Conservation (phyloP, 2,797 vertebrate species). For the Lepus townsendii region DNA sequence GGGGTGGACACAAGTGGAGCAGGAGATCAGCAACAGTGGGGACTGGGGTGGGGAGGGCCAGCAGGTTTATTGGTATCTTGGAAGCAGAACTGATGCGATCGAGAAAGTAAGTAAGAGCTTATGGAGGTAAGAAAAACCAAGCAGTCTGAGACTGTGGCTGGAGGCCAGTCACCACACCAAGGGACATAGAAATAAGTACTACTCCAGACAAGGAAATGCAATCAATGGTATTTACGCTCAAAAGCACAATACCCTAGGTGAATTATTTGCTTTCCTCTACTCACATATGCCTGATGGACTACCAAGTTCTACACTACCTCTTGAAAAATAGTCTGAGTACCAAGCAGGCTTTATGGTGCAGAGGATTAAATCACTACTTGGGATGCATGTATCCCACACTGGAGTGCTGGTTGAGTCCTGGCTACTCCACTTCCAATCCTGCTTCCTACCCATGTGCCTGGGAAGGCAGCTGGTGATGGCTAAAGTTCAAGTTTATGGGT, state of each 20-base stretch:
- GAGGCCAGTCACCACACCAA: background rate
- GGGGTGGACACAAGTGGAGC: fast-evolving
- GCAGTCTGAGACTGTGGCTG: background rate
- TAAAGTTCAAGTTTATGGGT: too few species aligned
- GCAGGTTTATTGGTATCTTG: too few species aligned
- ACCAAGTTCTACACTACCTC: background rate
- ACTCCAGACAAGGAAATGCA: background rate
- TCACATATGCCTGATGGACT: background rate
- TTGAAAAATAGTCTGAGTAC: background rate
- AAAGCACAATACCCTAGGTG: background rate
- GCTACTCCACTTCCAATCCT: too few species aligned
- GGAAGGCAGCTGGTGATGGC: too few species aligned
- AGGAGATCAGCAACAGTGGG: background rate
- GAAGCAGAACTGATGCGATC: background rate
- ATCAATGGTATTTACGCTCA: background rate
- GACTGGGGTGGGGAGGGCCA: fast-evolving
- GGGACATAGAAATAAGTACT: background rate
- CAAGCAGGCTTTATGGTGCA: background rate
- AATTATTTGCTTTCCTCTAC: background rate
- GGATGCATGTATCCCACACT: too few species aligned
- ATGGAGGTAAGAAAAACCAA: background rate
- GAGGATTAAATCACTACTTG: too few species aligned
- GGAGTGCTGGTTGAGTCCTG: too few species aligned
- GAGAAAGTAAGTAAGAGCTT: background rate
- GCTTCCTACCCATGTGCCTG: too few species aligned